Percentiles rank a stretch among this genome's conserved stretches.
Evolutionary conservation across 2,113 vertebrate genomes (phyloP).

Genomic region (Lepus americanus): DNA sequence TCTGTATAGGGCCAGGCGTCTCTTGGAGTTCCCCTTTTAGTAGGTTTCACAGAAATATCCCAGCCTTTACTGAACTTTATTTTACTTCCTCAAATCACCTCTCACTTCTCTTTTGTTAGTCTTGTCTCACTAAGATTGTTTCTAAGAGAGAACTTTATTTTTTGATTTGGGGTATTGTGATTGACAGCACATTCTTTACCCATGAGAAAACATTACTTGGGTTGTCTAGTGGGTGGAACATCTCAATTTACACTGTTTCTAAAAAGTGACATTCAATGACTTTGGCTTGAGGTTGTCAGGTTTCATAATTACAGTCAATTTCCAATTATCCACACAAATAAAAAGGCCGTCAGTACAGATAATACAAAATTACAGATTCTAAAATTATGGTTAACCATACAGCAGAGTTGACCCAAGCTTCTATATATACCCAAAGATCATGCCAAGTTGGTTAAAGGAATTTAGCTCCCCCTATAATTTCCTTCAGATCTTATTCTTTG

Average conservation of each 20-base stretch:
- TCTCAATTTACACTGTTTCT: constrained; percentile 55
- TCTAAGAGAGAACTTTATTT: constrained; percentile 53
- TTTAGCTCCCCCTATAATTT: constrained; percentile 48
- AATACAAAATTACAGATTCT: constrained; percentile 44
- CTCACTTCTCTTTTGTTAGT: constrained; percentile 84
- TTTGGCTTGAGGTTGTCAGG: constrained; percentile 49
- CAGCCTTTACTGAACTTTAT: constrained; percentile 67
- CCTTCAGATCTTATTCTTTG: constrained; percentile 47
- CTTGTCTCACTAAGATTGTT: constrained; percentile 39
- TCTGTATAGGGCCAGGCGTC: constrained; percentile 14
- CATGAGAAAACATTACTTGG: constrained; percentile 14
- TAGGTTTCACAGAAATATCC: constrained; percentile 75
- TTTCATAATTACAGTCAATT: constrained; percentile 66
- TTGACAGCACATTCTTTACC: constrained; percentile 51
- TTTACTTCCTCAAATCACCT: constrained; percentile 87
- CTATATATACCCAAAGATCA: constrained; percentile 21
- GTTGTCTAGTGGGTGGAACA: constrained; percentile 3
- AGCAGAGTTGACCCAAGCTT: constrained; percentile 10
- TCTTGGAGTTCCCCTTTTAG: constrained; percentile 84
- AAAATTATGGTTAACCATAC: constrained; percentile 52
- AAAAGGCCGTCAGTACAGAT: not conserved
- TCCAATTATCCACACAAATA: constrained; percentile 66
- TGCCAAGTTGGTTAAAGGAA: constrained; percentile 51
- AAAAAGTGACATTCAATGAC: not conserved
- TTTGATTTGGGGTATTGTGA: not conserved